Evolutionary conservation across 92 coral and sea anemone genomes (phyloP).

Genomic region (Porites cylindrica): DNA sequence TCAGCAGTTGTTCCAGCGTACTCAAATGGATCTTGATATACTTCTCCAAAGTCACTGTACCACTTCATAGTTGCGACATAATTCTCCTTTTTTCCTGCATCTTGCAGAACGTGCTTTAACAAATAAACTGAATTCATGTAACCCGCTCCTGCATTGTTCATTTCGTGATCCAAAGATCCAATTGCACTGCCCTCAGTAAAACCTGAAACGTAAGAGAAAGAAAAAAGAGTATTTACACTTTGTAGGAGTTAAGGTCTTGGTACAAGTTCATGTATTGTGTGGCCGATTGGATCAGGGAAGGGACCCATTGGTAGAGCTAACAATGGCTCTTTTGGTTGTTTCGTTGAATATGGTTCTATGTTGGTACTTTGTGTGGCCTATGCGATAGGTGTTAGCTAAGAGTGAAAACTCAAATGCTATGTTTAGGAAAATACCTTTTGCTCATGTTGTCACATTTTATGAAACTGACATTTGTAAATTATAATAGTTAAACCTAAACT

Average conservation of each 20-base stretch:
- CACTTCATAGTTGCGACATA: conserved; percentile 41
- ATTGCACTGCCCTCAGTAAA: conserved; percentile 61
- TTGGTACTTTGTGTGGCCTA: too few relatives aligned
- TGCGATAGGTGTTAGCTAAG: too few relatives aligned
- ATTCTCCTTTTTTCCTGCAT: not conserved
- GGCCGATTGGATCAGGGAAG: too few relatives aligned
- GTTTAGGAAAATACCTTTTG: too few relatives aligned
- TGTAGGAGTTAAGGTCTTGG: too few relatives aligned
- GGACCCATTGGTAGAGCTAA: too few relatives aligned
- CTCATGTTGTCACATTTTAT: too few relatives aligned
- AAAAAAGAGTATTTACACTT: not conserved
- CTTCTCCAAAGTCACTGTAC: conserved; percentile 56
- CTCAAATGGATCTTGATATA: conserved; percentile 49
- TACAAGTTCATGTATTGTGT: too few relatives aligned
- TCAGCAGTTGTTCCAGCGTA: conserved; percentile 70
- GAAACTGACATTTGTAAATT: too few relatives aligned
- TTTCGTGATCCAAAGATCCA: conserved; percentile 64
- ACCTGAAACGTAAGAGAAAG: not conserved
- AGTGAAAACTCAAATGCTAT: too few relatives aligned
- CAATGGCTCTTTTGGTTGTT: too few relatives aligned
- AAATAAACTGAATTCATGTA: conserved; percentile 63
- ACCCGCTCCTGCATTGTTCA: conserved; percentile 56
- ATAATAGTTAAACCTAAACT: not conserved
- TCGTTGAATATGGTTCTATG: too few relatives aligned
- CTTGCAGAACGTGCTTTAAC: conserved; percentile 28